Base-by-base conservation (phyloP, 2,888 invertebrate genomes). In the Pachycephus smyrnensis region DNA sequence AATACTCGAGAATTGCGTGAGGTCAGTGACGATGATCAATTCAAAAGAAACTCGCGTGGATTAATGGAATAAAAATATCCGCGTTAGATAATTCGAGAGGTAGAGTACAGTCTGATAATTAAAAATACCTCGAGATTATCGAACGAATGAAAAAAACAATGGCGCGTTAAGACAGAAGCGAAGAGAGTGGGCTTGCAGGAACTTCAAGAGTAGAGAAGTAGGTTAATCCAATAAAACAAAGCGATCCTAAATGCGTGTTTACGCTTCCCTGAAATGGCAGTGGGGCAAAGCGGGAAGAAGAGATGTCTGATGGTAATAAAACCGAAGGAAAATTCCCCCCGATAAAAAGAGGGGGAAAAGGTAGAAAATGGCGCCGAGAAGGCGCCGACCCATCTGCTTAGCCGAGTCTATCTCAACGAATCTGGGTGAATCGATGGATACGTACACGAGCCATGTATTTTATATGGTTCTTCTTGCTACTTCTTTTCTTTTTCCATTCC, bases 321-420 rank as follows among this genome's bases (percentile, higher is more conserved):
- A 55, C 55, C 23, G 6, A 23, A 23, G 55, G 40, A 40, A 40
- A 40, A 55, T 15, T 0, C 23, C 0, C 9, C 23, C 23, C 71
- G 71, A 30, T 32, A 69, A 32, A 40, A 9, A 73, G 68, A 35
- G 37, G 36, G 35, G 37, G 68, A 31, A 69, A 79, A 73, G 55
- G 68, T 23, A 30, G 71, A 78, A 84, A 74, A 78, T 73, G 81
- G 75, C 83, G 83, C 40, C 81, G 30, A 40, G 73, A 77, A 71
- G 83, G 55, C 84, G 82, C 80, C 81, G 71, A 12, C 71, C 6
- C 71, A 55, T 55, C 55, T 9, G 23, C 55, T 55, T 55, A 23
- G 9, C 55, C 55, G 6, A 55, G 55, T 9, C 55, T 55, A 15
- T 23, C 55, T 23, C 31, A 11, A 3, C 4, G 69, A 31, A 30